Conservation (phyloP, 2,888 invertebrate genomes). For the Antitype chi region DNA sequence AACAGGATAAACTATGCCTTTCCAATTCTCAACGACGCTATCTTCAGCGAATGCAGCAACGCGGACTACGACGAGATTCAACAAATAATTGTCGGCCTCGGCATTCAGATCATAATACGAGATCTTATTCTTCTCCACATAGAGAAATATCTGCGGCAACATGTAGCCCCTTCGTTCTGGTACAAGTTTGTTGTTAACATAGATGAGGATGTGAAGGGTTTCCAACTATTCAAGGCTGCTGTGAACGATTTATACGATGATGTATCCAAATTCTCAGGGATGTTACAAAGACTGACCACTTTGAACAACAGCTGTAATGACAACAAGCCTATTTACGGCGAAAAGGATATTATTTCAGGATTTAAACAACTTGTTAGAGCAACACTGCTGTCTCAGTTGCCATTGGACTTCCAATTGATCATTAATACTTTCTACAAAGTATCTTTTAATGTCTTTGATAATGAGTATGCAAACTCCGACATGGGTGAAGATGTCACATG, state of each 20-base stretch:
- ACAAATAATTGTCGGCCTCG: slow-evolving; percentile 81
- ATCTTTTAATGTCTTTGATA: slow-evolving; percentile 93
- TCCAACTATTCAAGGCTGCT: slow-evolving; percentile 92
- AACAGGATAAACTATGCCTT: slow-evolving; percentile 86
- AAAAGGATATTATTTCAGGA: slow-evolving; percentile 88
- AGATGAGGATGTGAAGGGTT: slow-evolving; percentile 90
- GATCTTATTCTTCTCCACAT: slow-evolving; percentile 86
- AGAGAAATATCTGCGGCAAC: slow-evolving; percentile 91
- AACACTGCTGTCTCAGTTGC: slow-evolving; percentile 93
- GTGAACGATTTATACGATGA: slow-evolving; percentile 92
- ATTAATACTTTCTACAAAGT: slow-evolving; percentile 94
- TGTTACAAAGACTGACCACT: slow-evolving; percentile 89
- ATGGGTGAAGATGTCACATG: slow-evolving; percentile 92
- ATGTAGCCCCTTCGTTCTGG: slow-evolving; percentile 92
- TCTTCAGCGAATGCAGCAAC: slow-evolving; percentile 81
- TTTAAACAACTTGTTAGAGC: slow-evolving; percentile 92
- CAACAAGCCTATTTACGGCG: slow-evolving; percentile 88
- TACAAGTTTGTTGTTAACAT: slow-evolving; percentile 90
- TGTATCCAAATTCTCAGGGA: slow-evolving; percentile 89
- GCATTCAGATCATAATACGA: slow-evolving; percentile 84
- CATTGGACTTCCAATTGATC: slow-evolving; percentile 92
- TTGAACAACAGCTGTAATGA: slow-evolving; percentile 86
- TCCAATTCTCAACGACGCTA: slow-evolving; percentile 84
- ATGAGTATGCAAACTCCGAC: slow-evolving; percentile 87
- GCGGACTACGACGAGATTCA: slow-evolving; percentile 85